Base-by-base conservation (phyloP, 2,797 vertebrate genomes). In the Xenentodon cancila region DNA sequence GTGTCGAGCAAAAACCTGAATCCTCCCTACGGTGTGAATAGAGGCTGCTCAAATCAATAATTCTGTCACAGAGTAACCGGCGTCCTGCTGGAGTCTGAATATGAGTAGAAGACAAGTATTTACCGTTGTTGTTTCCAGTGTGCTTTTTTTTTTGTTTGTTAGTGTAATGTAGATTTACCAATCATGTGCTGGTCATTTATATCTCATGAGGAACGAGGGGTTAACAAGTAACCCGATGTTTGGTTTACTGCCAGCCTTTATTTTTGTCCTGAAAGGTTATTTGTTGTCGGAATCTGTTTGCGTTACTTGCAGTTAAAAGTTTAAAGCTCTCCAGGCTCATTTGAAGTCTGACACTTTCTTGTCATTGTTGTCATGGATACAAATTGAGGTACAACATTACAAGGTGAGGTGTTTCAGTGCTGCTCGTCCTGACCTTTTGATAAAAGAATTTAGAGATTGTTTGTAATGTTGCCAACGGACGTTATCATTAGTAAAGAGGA, bases 391-490 rank as follows among this genome's bases (percentile, higher is more conserved):
- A 37, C 44, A 0, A 20, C 1, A 13, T 46, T 17, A 15, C 4
- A 16, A 32, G 69, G 75, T 68, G 66, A 68, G 74, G 74, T 77
- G 34, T 64, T 50, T 48, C 3, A 3, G 57, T 68, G 43, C 20
- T 53, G 59, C 68, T 50, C 45, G 0, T 7, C 9, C 68, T 79
- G 75, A 85, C 77, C 77, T 47, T 61, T 57, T 16, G 27, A 66
- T 75, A 72, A 1, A 44, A 64, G 34, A 62, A 42, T 76, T 50
- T 52, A 0, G 42, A 62, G 42, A 43, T 55, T 40, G 55, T 68
- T 43, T 79, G 63, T 76, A 64, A 74, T 77, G 73, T 52, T 76
- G 63, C 77, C 64, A 68, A 17, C 12, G 51, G 69, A 1, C 27
- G 15, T 60, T 55, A 62, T 72, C 15, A n/a, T 77, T 63, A 19